Evolutionary conservation across 2,888 invertebrate species (phyloP).

Genomic region (Himalopsyche japonica): DNA sequence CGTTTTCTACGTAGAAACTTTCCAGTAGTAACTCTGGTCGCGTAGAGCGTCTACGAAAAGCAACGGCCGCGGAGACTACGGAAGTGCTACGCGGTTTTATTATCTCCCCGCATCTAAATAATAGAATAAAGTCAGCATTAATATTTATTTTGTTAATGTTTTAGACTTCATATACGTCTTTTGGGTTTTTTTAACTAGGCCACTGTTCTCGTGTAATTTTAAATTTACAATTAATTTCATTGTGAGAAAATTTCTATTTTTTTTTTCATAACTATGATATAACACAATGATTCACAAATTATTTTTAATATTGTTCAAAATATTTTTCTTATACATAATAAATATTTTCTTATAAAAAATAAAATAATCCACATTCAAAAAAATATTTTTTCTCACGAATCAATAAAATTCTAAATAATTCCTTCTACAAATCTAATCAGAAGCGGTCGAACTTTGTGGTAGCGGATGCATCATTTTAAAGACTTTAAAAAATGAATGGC

Average conservation of each 20-base stretch:
- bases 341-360: no score
- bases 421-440: no score
- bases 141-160: slow-evolving; percentile 13
- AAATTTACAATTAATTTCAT: not conserved
- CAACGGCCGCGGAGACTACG: slow-evolving; percentile 14
- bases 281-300: no score
- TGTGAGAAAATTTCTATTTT: not conserved
- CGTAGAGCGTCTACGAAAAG: slow-evolving; percentile 6
- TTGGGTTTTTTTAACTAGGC: not conserved
- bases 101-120: slow-evolving; percentile 28
- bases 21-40: not conserved
- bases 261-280: no score
- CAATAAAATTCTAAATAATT: no score
- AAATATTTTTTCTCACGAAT: no score
- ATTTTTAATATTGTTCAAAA: no score
- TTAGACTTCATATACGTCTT: slow-evolving; percentile 4
- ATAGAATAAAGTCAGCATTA: slow-evolving; percentile 20
- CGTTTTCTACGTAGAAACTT: slow-evolving; percentile 7
- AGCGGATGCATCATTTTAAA: no score
- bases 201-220: not conserved
- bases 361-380: no score
- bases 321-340: no score
- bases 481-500: no score
- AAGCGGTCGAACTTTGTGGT: no score
- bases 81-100: slow-evolving; percentile 31